phyloP scores from a whole-genome alignment of 2,797 vertebrate genomes.

The Masticophis lateralis region DNA sequence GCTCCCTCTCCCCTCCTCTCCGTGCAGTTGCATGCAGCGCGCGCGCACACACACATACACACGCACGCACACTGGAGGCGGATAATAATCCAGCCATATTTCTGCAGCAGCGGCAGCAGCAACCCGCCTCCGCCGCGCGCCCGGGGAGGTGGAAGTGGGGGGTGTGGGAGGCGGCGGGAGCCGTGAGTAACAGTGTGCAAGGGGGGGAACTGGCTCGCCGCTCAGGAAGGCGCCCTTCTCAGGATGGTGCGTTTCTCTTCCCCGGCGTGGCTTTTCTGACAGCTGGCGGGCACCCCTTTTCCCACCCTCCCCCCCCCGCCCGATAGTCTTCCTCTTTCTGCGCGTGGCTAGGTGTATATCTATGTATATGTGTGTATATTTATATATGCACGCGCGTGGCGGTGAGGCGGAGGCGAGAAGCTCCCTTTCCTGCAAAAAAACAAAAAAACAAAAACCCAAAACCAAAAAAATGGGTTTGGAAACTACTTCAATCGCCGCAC shows the following conservation, averaged over 20 bases:
- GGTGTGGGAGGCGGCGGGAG: constrained; percentile 1
- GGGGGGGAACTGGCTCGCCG: constrained; percentile 34
- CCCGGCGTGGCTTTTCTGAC: constrained; percentile 56
- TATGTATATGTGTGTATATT: background rate
- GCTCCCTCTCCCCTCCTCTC: constrained; percentile 3
- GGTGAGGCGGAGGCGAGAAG: background rate
- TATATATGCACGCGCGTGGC: background rate
- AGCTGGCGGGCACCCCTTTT: constrained; percentile 55
- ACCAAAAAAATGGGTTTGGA: background rate
- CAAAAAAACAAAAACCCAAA: background rate
- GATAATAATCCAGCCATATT: constrained; percentile 66
- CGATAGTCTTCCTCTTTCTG: constrained; percentile 13
- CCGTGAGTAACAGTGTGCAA: constrained; percentile 32
- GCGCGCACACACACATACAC: constrained; percentile 39
- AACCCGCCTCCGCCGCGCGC: constrained; percentile 15
- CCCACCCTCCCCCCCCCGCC: constrained; percentile 40
- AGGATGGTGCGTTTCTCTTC: constrained; percentile 68
- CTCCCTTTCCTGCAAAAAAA: background rate
- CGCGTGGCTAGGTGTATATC: constrained; percentile 13
- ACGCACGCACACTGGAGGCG: constrained; percentile 48
- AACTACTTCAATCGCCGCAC: background rate
- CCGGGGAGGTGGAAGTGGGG: background rate
- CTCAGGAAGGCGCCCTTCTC: constrained; percentile 53
- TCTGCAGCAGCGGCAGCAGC: constrained; percentile 45
- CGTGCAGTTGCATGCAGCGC: constrained; percentile 57